phyloP scores from a whole-genome alignment of 2,797 vertebrate species.

The Sciurus carolinensis region DNA sequence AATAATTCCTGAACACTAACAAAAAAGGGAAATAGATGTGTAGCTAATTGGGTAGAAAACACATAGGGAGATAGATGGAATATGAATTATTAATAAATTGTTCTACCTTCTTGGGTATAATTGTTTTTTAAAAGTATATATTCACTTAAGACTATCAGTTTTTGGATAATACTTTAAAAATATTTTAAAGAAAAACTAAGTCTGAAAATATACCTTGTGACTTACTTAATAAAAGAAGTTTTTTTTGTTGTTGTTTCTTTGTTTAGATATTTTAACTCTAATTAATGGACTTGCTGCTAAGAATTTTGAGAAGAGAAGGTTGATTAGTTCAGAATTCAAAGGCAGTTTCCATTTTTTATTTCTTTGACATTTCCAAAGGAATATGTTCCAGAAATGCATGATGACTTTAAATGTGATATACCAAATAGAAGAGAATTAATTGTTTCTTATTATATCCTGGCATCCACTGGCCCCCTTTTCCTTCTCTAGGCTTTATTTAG shows the following conservation, averaged over 20 bases:
- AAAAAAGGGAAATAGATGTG: neutral
- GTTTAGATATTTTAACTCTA: neutral
- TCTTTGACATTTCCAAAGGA: constrained; percentile 67
- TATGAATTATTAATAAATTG: neutral
- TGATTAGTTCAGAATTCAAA: neutral
- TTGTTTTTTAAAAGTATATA: neutral
- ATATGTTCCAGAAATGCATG: neutral
- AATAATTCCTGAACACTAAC: neutral
- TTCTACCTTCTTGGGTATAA: neutral
- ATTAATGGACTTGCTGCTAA: neutral
- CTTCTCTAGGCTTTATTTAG: constrained; percentile 22
- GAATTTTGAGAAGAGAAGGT: neutral
- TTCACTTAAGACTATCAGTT: neutral
- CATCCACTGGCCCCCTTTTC: neutral
- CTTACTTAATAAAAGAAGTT: neutral
- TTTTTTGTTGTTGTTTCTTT: neutral
- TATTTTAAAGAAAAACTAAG: constrained; percentile 18
- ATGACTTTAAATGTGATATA: constrained; percentile 44
- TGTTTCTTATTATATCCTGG: constrained; percentile 20
- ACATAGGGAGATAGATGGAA: neutral
- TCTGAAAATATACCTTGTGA: neutral
- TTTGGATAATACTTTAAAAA: neutral
- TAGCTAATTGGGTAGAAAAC: neutral
- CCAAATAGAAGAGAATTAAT: constrained; percentile 57
- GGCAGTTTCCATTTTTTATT: constrained; percentile 38